phyloP scores from a whole-genome alignment of 2,888 invertebrate genomes.

The Agrotis ipsilon region DNA sequence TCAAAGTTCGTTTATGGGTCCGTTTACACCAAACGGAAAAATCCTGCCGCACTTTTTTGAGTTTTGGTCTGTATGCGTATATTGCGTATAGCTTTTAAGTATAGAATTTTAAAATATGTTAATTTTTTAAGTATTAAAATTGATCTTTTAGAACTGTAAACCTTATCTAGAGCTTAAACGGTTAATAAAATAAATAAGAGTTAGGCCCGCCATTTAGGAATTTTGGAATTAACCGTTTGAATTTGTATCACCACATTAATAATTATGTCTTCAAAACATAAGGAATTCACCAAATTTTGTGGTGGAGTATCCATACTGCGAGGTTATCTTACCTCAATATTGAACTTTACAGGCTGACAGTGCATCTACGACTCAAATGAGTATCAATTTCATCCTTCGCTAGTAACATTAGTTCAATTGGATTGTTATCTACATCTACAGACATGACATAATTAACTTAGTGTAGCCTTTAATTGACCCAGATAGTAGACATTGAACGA shows the following conservation, averaged over 20 bases:
- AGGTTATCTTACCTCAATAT: background rate
- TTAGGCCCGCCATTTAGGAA: background rate
- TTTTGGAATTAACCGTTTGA: too few relatives aligned
- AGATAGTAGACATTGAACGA: conserved; percentile 50
- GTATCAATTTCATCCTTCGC: conserved; percentile 2
- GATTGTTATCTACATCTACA: conserved; percentile 18
- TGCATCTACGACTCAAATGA: background rate
- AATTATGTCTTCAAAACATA: background rate
- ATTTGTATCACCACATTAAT: background rate
- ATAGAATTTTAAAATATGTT: too few relatives aligned
- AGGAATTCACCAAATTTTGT: background rate
- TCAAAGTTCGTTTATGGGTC: too few relatives aligned
- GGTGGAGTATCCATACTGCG: too few relatives aligned
- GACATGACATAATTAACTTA: conserved; percentile 32
- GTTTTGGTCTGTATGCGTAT: too few relatives aligned
- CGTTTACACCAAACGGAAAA: too few relatives aligned
- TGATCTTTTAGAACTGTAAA: too few relatives aligned
- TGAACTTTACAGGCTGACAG: background rate
- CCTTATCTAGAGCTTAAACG: background rate
- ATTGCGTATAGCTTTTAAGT: too few relatives aligned
- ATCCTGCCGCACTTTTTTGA: too few relatives aligned
- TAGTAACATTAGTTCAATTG: background rate
- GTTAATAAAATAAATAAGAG: background rate
- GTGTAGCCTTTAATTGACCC: conserved; percentile 52
- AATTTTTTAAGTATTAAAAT: too few relatives aligned